A percentile compares a stretch with the other conserved stretches of the same genome.
These are phyloP conservation scores for Lateolabrax maculatus DNA, from an alignment of 2,797 vertebrate species.

Conservation along the genomic window DNA sequence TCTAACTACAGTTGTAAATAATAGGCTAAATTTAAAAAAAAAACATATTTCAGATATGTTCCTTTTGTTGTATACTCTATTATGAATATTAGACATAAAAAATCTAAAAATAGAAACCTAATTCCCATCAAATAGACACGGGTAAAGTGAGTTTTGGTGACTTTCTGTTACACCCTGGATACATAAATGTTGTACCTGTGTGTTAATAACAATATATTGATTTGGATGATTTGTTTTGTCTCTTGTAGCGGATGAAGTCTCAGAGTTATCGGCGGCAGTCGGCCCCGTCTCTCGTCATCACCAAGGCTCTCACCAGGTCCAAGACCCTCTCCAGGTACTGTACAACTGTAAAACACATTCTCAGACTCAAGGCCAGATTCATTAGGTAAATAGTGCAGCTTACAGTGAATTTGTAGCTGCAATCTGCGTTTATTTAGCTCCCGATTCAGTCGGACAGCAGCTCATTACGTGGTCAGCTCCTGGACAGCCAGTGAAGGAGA, in stretches of 20 bases:
- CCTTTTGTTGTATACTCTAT: neutral
- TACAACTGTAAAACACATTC: constrained; percentile 25
- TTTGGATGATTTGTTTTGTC: neutral
- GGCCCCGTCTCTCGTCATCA: constrained; percentile 92
- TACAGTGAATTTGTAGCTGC: too few relatives aligned
- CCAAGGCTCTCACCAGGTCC: constrained; percentile 90
- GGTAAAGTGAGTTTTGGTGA: neutral
- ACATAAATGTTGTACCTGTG: too few relatives aligned
- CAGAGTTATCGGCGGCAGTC: constrained; percentile 93
- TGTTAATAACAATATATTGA: neutral
- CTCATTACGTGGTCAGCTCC: too few relatives aligned
- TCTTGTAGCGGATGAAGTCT: constrained; percentile 90
- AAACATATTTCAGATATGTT: too few relatives aligned
- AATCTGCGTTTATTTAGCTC: too few relatives aligned
- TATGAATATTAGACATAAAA: neutral
- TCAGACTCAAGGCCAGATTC: neutral
- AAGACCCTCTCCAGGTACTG: constrained; percentile 90
- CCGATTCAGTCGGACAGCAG: too few relatives aligned
- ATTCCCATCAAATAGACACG: too few relatives aligned
- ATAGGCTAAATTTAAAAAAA: too few relatives aligned
- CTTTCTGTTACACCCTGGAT: too few relatives aligned
- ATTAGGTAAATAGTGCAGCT: neutral
- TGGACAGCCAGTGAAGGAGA: too few relatives aligned
- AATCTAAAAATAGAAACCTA: neutral
- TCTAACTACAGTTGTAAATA: too few relatives aligned